Percentiles rank a stretch among this genome's conserved stretches.
Evolutionary conservation across 2,797 vertebrate species (phyloP).

Genomic region (Gallirallus australis): DNA sequence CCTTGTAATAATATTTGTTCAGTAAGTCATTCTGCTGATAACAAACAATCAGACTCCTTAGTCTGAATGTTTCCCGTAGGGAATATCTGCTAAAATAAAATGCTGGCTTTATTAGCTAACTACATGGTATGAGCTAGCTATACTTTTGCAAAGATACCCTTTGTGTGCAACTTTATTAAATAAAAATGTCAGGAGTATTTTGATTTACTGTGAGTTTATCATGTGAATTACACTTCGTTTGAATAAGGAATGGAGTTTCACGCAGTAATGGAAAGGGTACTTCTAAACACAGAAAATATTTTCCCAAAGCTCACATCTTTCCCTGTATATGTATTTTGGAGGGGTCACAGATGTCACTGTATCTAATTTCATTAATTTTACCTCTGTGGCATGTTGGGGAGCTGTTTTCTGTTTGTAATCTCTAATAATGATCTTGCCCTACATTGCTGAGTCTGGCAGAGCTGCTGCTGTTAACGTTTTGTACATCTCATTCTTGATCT

Average conservation of each 20-base stretch:
- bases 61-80: conserved; percentile 14
- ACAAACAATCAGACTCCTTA: conserved; percentile 48
- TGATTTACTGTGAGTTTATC: background rate
- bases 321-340: background rate
- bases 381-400: background rate
- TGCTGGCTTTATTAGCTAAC: conserved; percentile 11
- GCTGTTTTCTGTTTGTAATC: background rate
- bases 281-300: background rate
- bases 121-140: background rate
- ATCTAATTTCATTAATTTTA: background rate
- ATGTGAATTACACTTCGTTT: background rate
- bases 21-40: conserved; percentile 74
- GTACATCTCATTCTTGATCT: background rate
- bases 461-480: background rate
- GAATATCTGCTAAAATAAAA: conserved; percentile 16
- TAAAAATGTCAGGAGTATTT: background rate
- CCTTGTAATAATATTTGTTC: conserved; percentile 78
- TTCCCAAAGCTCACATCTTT: background rate
- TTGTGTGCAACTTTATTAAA: background rate
- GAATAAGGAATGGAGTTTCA: background rate
- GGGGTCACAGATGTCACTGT: background rate
- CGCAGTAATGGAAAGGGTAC: background rate
- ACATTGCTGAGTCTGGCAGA: background rate
- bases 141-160: background rate
- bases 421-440: background rate